Evolutionary conservation across 2,888 invertebrate genomes (phyloP).

Genomic region (Andrena hattorfiana): DNA sequence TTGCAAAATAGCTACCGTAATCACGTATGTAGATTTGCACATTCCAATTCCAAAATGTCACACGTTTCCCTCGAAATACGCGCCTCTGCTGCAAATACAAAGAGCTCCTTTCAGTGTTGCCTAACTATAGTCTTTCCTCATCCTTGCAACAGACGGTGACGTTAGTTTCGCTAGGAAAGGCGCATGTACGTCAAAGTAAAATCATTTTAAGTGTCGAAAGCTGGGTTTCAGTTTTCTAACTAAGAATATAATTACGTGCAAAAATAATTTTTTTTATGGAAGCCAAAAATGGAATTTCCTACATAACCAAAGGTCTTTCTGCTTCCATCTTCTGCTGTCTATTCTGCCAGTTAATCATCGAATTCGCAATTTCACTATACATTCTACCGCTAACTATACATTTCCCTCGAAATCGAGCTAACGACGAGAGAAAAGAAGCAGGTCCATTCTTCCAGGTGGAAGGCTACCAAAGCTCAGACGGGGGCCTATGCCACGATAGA

Average conservation of each 20-base stretch:
- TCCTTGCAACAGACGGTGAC: not conserved
- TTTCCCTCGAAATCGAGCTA: too few relatives aligned
- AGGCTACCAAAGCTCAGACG: not conserved
- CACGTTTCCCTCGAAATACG: constrained; percentile 33
- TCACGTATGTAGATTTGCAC: not conserved
- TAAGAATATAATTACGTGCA: not conserved
- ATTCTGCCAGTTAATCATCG: too few relatives aligned
- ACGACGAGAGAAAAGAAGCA: not conserved
- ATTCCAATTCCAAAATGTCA: constrained; percentile 24
- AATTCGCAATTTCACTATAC: too few relatives aligned
- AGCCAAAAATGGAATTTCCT: too few relatives aligned
- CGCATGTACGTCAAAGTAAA: not conserved
- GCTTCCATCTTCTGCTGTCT: too few relatives aligned
- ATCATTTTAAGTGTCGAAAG: not conserved
- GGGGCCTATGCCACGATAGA: not conserved
- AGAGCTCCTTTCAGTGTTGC: constrained; percentile 8
- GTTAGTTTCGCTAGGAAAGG: not conserved
- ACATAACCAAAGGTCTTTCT: too few relatives aligned
- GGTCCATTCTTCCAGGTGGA: not conserved
- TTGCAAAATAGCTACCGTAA: not conserved
- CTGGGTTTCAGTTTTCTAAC: not conserved
- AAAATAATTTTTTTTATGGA: too few relatives aligned
- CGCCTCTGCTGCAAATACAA: constrained; percentile 8
- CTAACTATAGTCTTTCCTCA: constrained; percentile 16
- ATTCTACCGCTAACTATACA: too few relatives aligned